These are phyloP conservation scores for Smittia sp. DNA, from an alignment of 2,888 invertebrate species.

Conservation along the genomic window DNA sequence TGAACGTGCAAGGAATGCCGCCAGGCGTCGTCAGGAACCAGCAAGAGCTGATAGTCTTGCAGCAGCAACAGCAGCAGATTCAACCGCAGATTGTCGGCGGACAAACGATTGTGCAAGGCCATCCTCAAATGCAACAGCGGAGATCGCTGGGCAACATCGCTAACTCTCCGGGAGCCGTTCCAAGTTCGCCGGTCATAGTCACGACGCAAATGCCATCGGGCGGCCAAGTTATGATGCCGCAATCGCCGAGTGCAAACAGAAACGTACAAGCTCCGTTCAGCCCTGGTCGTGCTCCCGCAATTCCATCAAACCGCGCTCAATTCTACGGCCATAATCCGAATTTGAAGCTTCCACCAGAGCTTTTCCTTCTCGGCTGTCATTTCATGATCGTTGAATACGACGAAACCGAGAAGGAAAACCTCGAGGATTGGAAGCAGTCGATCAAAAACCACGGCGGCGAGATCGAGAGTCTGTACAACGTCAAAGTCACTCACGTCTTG, in stretches of 20 bases:
- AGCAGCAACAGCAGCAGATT: conserved; percentile 56
- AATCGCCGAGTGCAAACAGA: conserved; percentile 44
- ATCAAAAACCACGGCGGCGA: conserved; percentile 83
- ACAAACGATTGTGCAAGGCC: conserved; percentile 51
- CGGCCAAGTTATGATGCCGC: conserved; percentile 47
- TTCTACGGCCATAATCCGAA: conserved; percentile 94
- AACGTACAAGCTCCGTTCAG: conserved; percentile 51
- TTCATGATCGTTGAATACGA: conserved; percentile 87
- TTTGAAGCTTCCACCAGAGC: conserved; percentile 80
- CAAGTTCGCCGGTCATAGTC: conserved; percentile 46
- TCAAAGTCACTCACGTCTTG: conserved; percentile 86
- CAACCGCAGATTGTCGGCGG: conserved; percentile 50
- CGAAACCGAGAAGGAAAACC: conserved; percentile 61
- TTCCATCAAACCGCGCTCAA: conserved; percentile 60
- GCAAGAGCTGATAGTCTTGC: conserved; percentile 59
- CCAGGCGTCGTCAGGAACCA: conserved; percentile 46
- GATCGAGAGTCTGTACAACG: conserved; percentile 79
- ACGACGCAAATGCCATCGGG: conserved; percentile 8
- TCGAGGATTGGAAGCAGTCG: conserved; percentile 66
- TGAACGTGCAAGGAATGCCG: conserved; percentile 53
- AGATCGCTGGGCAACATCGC: conserved; percentile 58
- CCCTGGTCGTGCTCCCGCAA: conserved; percentile 57
- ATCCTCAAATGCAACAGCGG: conserved; percentile 54
- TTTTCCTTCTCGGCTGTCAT: conserved; percentile 89
- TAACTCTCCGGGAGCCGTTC: conserved; percentile 49